Evolutionary conservation across 2,113 vertebrate species (phyloP).

Genomic region (Embiotoca jacksoni): DNA sequence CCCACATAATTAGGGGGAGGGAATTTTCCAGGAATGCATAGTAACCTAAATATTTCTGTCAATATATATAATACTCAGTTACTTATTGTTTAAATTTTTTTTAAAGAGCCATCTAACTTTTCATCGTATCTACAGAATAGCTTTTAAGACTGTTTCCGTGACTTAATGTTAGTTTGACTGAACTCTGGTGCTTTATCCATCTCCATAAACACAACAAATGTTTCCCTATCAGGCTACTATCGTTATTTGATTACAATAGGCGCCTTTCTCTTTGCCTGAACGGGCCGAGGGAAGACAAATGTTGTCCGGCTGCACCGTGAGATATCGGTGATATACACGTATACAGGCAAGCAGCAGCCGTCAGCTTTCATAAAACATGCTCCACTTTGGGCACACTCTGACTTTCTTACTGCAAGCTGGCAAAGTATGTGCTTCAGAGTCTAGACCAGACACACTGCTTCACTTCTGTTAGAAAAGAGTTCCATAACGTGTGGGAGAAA

Average conservation of each 20-base stretch:
- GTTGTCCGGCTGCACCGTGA: slow-evolving; percentile 46
- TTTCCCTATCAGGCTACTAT: slow-evolving; percentile 17
- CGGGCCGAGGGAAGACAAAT: slow-evolving; percentile 30
- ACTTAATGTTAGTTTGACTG: slow-evolving; percentile 3
- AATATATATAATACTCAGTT: too few relatives aligned
- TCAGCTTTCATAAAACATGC: slow-evolving; percentile 63
- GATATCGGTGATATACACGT: slow-evolving; percentile 47
- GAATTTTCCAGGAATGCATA: too few relatives aligned
- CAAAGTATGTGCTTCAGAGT: slow-evolving; percentile 4
- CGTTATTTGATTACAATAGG: slow-evolving; percentile 51
- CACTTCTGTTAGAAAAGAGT: slow-evolving; percentile 38
- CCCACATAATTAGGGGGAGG: too few relatives aligned
- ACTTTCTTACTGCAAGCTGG: slow-evolving; percentile 31
- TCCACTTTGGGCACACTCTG: slow-evolving; percentile 24
- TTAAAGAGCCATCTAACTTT: not conserved
- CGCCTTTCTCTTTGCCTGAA: slow-evolving; percentile 30
- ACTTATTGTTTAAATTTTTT: too few relatives aligned
- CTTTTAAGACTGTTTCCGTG: not conserved
- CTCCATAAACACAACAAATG: slow-evolving; percentile 31
- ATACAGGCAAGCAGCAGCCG: slow-evolving; percentile 50
- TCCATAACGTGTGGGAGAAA: slow-evolving; percentile 16
- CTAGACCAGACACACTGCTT: slow-evolving; percentile 39
- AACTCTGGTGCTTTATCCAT: not conserved
- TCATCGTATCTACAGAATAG: not conserved
- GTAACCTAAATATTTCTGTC: too few relatives aligned